Conservation (phyloP, 2,797 vertebrate genomes). For the Liasis olivaceus region DNA sequence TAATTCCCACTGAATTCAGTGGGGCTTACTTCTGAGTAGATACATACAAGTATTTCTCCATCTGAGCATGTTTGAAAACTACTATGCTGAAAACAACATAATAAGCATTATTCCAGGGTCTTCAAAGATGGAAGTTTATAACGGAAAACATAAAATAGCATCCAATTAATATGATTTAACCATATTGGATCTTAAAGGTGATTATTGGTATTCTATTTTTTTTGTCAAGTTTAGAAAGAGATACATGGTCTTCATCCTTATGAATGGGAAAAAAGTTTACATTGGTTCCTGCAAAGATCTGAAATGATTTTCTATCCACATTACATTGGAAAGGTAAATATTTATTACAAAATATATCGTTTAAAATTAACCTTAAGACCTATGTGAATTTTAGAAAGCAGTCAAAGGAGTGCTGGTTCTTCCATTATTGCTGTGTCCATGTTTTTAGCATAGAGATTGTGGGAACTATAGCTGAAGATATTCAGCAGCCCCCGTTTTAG, state of each 20-base stretch:
- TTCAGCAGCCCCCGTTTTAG: neutral
- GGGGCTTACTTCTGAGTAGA: neutral
- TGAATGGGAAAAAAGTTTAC: neutral
- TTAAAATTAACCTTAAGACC: neutral
- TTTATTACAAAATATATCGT: neutral
- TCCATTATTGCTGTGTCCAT: neutral
- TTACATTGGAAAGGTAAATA: neutral
- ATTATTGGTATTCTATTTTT: neutral
- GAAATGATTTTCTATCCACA: neutral
- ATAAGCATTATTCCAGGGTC: neutral
- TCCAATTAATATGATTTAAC: neutral
- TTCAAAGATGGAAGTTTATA: neutral
- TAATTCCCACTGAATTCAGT: neutral
- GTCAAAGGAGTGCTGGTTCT: neutral
- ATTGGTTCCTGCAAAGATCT: neutral
- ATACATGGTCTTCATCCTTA: neutral
- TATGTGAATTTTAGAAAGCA: neutral
- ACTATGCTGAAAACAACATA: neutral
- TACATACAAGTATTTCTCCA: too few species aligned
- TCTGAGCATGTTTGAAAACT: neutral
- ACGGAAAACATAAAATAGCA: neutral
- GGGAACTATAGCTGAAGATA: neutral
- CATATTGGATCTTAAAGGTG: neutral
- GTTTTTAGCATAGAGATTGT: neutral
- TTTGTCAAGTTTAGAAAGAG: neutral